Base-by-base conservation (phyloP, 2,113 vertebrate genomes). In the Grus americana region DNA sequence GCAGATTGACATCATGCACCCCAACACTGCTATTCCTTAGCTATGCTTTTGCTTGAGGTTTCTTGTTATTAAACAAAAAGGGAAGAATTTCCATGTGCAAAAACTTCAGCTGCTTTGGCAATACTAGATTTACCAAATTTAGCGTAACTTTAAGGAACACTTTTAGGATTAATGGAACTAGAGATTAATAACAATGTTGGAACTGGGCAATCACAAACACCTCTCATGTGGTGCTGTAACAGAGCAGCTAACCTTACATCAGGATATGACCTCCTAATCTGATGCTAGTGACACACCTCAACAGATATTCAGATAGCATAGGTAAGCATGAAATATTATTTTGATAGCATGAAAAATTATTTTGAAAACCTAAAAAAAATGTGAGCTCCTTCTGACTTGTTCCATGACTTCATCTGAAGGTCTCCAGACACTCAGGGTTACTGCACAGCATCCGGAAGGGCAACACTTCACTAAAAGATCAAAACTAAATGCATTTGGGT, bases 361-460 rank as follows among this genome's bases (percentile, higher is more conserved):
- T 88, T 34, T 47, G 16, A 87, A 91, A 72, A 49, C 6, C 23
- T 54, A 24, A 47, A 49, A 71, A 49, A 71, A n/a, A 12, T 8
- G 4, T 21, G 16, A 71, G 29, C 12, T 85, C 17, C 18, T 81
- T 74, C 34, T 40, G 19, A 62, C 22, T 80, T 63, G 11, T 46
- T 40, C 27, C 24, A 22, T 0, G 0, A 32, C 17, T 63, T 72
- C n/a, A 68, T 44, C 10, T 50, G 12, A 93, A 67, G 32, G 17
- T 52, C 55, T 52, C 20, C 40, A 57, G 34, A 54, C 4, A n/a
- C 14, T n/a, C 52, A 23, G 24, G 4, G 19, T 58, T 66, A 46
- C 29, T 0, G 0, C 9, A 16, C 1, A 5, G 26, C 17, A 75
- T 44, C 30, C 34, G 26, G n/a, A 84, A 71, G 6, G 30, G 21